Conservation (phyloP, 1,140 invertebrate genomes). For the Formica exsecta region DNA sequence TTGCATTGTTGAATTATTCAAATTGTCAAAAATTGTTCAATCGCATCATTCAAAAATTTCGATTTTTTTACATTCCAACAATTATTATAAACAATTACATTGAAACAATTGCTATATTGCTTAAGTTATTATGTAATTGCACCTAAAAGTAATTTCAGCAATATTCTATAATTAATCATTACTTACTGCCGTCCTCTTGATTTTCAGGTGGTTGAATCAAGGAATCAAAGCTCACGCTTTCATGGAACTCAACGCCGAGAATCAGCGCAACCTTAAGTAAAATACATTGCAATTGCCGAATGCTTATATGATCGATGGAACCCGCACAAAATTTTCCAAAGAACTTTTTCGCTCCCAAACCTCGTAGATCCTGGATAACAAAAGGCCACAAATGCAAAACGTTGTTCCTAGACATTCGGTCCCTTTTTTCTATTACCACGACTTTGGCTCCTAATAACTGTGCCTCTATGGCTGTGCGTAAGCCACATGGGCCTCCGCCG, state of each 20-base stretch:
- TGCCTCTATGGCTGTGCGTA: slow-evolving; percentile 98
- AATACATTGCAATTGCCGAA: slow-evolving; percentile 98
- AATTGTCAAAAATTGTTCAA: no score
- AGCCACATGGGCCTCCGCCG: slow-evolving; percentile 97
- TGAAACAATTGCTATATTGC: no score
- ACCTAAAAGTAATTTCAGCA: neutral
- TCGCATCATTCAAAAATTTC: no score
- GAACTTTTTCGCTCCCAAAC: slow-evolving; percentile 99
- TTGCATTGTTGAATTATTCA: no score
- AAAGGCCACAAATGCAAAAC: slow-evolving; percentile 99
- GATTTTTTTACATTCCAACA: no score
- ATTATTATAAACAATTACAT: no score
- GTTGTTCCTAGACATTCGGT: slow-evolving; percentile 98
- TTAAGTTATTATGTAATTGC: no score
- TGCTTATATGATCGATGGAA: slow-evolving; percentile 99
- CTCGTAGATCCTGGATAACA: slow-evolving; percentile 97
- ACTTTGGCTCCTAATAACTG: slow-evolving; percentile 98
- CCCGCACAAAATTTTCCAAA: slow-evolving; percentile 99
- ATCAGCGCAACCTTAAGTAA: slow-evolving; percentile 97
- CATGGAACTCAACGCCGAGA: slow-evolving; percentile 98
- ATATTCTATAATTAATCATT: neutral
- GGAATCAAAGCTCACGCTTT: slow-evolving; percentile 96
- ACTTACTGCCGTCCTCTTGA: slow-evolving; percentile 91
- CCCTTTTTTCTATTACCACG: slow-evolving; percentile 96
- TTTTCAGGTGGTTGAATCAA: slow-evolving; percentile 92